Conservation (phyloP, 2,113 vertebrate genomes). For the Pithys albifrons region DNA sequence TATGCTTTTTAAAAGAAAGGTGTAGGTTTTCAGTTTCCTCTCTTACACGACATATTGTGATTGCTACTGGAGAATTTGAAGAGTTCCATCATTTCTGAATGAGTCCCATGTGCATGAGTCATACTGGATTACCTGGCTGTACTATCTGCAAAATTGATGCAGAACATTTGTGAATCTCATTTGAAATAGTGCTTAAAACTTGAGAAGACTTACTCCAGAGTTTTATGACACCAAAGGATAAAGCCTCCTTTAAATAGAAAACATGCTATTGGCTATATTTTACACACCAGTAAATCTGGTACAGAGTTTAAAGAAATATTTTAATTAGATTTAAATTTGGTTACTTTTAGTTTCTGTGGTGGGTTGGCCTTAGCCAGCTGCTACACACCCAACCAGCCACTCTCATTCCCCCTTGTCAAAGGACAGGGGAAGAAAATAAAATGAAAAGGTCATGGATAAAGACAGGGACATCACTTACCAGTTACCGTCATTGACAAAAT, state of each 20-base stretch:
- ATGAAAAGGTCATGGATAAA: neutral
- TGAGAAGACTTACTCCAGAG: neutral
- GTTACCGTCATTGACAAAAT: neutral
- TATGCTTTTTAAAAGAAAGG: neutral
- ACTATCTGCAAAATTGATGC: neutral
- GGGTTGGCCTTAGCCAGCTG: neutral
- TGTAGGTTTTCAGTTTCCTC: neutral
- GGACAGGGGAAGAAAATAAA: neutral
- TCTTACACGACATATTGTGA: neutral
- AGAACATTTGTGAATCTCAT: neutral
- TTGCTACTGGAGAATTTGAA: neutral
- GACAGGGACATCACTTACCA: neutral
- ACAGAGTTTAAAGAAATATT: neutral
- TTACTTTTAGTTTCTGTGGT: neutral
- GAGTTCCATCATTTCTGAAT: neutral
- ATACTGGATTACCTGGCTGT: neutral
- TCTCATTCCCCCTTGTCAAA: neutral
- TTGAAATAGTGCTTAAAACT: neutral
- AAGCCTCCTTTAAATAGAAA: neutral
- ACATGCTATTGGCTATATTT: neutral
- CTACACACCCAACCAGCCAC: fast-evolving
- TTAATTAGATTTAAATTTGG: neutral
- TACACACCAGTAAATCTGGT: neutral
- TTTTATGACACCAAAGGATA: neutral
- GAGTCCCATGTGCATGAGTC: neutral